phyloP scores from a whole-genome alignment of 92 coral and sea anemone genomes.

The Parazoanthus swiftii region DNA sequence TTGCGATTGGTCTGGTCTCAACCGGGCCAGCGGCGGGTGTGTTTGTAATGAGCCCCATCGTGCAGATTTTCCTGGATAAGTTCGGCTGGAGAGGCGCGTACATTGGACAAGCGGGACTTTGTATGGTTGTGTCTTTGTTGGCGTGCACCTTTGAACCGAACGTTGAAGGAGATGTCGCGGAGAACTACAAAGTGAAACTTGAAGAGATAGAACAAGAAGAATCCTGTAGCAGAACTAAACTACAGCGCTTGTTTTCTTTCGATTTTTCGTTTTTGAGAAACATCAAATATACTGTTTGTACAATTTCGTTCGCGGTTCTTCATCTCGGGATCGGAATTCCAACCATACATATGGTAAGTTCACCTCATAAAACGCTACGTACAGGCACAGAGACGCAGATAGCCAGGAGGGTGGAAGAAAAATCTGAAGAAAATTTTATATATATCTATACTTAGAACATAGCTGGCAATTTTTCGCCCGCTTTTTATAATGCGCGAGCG shows the following conservation, averaged over 20 bases:
- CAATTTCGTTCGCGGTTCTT: neutral
- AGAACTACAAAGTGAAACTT: neutral
- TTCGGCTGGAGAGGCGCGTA: conserved; percentile 8
- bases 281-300: conserved; percentile 8
- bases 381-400: no score
- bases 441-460: no score
- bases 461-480: no score
- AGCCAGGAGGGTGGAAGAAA: no score
- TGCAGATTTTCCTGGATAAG: conserved; percentile 43
- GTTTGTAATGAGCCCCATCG: conserved; percentile 60
- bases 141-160: no score
- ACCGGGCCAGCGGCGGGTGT: conserved; percentile 65
- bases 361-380: no score
- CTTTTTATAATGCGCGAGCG: no score
- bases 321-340: conserved; percentile 35
- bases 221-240: neutral
- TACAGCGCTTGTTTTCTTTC: neutral
- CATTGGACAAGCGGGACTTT: neutral
- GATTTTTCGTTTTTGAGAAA: conserved; percentile 12
- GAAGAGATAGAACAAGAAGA: conserved; percentile 24
- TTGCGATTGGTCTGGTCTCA: conserved; percentile 24
- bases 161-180: neutral
- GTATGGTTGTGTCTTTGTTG: neutral
- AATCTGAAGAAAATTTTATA: no score
- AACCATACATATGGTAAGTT: conserved; percentile 42